Conservation (phyloP, 92 coral and sea anemone species). For the Montipora capitata region DNA sequence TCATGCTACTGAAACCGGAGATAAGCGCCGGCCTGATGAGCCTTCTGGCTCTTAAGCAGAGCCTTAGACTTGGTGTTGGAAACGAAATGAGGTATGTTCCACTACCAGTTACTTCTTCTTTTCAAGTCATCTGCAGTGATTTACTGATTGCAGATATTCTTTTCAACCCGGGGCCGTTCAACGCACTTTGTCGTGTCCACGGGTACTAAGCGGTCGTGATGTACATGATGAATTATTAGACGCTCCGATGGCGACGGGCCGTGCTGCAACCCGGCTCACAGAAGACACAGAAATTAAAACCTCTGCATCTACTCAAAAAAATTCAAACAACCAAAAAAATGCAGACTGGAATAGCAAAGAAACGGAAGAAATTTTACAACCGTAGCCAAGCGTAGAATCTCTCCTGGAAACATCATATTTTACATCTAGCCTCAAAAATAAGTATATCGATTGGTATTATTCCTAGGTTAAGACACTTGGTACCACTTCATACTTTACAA, state of each 20-base stretch:
- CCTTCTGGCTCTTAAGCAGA: no score
- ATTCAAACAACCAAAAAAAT: background rate
- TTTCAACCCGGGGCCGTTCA: background rate
- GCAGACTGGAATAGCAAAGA: conserved; percentile 42
- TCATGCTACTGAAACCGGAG: no score
- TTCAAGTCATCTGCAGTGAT: conserved; percentile 12
- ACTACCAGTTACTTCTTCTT: background rate
- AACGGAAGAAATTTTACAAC: conserved; percentile 53
- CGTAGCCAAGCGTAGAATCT: no score
- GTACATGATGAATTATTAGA: background rate
- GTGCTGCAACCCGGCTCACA: background rate
- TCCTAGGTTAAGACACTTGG: no score
- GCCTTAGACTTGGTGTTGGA: conserved; percentile 1
- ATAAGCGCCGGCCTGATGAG: no score
- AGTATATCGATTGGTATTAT: no score
- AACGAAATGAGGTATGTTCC: conserved; percentile 11
- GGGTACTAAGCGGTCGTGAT: background rate
- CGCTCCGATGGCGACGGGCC: background rate
- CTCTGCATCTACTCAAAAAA: background rate
- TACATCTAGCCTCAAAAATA: no score
- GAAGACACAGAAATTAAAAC: background rate
- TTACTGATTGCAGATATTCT: background rate
- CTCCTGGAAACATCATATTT: no score
- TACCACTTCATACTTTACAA: no score
- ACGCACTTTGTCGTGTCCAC: background rate